phyloP scores from a whole-genome alignment of 2,113 vertebrate species.

The Rhea pennata region DNA sequence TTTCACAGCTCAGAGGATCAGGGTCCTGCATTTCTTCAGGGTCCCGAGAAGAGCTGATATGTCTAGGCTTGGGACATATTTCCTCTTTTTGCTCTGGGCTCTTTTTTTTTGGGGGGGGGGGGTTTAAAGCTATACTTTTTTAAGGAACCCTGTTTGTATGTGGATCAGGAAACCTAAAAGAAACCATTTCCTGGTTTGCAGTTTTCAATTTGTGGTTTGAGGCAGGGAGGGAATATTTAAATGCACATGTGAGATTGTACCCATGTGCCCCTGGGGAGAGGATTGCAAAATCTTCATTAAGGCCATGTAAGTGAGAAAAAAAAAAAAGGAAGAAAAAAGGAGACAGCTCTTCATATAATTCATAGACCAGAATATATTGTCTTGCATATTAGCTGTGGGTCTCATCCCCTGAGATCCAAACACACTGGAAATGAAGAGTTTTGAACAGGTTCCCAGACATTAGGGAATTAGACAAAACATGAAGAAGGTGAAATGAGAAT shows the following conservation, averaged over 20 bases:
- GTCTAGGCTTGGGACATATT: not conserved
- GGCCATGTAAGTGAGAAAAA: not conserved
- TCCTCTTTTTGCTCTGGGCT: not conserved
- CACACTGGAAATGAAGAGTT: not conserved
- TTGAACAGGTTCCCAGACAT: not conserved
- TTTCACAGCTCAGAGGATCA: not conserved
- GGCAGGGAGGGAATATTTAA: not conserved
- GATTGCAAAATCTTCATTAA: conserved; percentile 18
- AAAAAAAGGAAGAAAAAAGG: not conserved
- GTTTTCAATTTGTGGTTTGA: not conserved
- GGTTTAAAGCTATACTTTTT: not conserved
- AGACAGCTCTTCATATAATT: not conserved
- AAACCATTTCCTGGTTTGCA: not conserved
- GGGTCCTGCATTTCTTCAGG: not conserved
- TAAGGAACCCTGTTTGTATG: not conserved
- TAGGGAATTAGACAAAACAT: not conserved
- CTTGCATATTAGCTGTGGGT: conserved; percentile 11
- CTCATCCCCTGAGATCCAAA: not conserved
- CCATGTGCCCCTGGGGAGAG: not conserved
- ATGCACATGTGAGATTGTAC: not conserved
- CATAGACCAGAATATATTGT: not conserved
- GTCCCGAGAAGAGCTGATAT: not conserved
- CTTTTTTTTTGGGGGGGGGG: not conserved
- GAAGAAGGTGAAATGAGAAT: conserved; percentile 30
- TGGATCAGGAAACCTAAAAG: not conserved